These are phyloP conservation scores for Stenichneumon culpator DNA, from an alignment of 2,888 invertebrate genomes.

Conservation along the genomic window DNA sequence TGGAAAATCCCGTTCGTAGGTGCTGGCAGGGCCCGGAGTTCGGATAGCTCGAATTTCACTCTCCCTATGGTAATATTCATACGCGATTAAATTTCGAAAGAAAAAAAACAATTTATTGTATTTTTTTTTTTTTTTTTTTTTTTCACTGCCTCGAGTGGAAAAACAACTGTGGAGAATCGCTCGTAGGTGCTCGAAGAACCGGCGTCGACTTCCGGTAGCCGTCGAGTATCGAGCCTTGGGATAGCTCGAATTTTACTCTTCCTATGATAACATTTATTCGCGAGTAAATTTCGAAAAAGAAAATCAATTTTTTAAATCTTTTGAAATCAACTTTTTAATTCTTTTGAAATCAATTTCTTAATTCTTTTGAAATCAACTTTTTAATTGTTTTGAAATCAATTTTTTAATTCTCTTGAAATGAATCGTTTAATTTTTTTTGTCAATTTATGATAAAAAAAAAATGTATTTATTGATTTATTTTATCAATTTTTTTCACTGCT, in stretches of 20 bases:
- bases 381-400: too few species aligned
- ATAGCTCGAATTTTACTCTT: background rate
- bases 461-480: background rate
- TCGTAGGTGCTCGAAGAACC: background rate
- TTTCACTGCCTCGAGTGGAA: background rate
- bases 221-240: background rate
- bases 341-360: background rate
- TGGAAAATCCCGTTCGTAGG: background rate
- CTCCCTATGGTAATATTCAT: background rate
- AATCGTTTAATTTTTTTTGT: too few species aligned
- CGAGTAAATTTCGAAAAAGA: background rate
- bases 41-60: background rate
- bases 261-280: background rate
- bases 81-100: background rate
- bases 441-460: too few species aligned
- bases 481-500: background rate
- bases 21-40: background rate
- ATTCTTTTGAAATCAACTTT: too few species aligned
- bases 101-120: background rate
- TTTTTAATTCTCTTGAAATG: too few species aligned
- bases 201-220: background rate
- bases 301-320: background rate
- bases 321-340: background rate
- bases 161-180: background rate
- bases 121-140: too few species aligned